A percentile compares a stretch with the other conserved stretches of the same genome.
phyloP scores from a whole-genome alignment of 2,113 vertebrate genomes.

The Toxotes jaculatrix region DNA sequence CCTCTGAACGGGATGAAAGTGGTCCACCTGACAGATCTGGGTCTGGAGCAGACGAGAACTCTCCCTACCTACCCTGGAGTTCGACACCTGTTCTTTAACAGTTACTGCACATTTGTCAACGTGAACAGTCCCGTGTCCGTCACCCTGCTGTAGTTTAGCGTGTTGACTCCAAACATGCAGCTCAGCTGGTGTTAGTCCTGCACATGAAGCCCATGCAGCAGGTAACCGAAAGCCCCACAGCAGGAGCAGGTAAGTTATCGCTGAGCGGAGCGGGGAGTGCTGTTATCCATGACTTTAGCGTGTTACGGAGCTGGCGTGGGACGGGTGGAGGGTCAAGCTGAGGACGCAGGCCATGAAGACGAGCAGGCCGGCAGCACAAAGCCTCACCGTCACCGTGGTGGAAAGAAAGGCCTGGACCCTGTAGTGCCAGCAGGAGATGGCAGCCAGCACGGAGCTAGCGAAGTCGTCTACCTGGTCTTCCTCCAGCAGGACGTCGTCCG shows the following conservation, averaged over 20 bases:
- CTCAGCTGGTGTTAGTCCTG: slow-evolving; percentile 36
- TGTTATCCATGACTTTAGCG: slow-evolving; percentile 25
- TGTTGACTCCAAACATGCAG: slow-evolving; percentile 11
- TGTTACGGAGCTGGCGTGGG: slow-evolving; percentile 11
- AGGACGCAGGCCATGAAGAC: neutral
- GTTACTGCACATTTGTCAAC: neutral
- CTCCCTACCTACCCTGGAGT: too few species aligned
- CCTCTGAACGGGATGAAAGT: too few species aligned
- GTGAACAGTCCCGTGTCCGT: neutral
- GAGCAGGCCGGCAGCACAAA: slow-evolving; percentile 17
- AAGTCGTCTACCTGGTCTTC: slow-evolving; percentile 91
- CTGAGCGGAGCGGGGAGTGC: neutral
- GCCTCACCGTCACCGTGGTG: slow-evolving; percentile 86
- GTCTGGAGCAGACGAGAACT: too few species aligned
- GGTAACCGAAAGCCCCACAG: neutral
- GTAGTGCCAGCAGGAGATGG: slow-evolving; percentile 90
- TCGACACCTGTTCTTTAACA: neutral
- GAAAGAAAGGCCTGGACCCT: slow-evolving; percentile 88
- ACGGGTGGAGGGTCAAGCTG: neutral
- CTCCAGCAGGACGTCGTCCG: slow-evolving; percentile 84
- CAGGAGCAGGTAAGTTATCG: neutral
- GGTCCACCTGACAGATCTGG: too few species aligned
- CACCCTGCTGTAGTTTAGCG: neutral
- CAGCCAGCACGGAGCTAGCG: slow-evolving; percentile 88
- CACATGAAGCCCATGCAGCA: slow-evolving; percentile 37